phyloP scores from a whole-genome alignment of 2,797 vertebrate species.

The Halcyon badia region DNA sequence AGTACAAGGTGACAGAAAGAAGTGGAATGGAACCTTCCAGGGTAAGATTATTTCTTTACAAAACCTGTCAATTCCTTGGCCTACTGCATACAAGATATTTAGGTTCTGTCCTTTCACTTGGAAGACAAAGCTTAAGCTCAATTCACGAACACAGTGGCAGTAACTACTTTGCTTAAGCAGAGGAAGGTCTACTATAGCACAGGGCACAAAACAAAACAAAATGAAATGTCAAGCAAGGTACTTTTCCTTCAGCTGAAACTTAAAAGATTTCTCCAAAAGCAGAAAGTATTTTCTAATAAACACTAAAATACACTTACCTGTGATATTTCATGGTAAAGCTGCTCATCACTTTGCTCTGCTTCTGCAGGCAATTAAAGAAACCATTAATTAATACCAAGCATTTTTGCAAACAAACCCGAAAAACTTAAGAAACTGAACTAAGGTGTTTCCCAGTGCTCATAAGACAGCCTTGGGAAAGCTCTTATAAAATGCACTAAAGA shows the following conservation, averaged over 20 bases:
- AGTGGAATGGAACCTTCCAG: neutral
- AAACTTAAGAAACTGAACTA: neutral
- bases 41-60: neutral
- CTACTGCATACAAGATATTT: neutral
- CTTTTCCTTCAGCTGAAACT: neutral
- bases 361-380: constrained; percentile 79
- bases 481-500: neutral
- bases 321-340: constrained; percentile 95
- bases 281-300: neutral
- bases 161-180: neutral
- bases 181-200: neutral
- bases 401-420: neutral
- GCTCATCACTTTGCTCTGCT: constrained; percentile 95
- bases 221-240: neutral
- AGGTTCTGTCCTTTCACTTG: neutral
- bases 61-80: neutral
- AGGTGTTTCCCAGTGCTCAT: neutral
- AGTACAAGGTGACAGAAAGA: neutral
- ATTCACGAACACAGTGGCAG: neutral
- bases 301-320: constrained; percentile 83
- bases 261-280: neutral
- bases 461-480: neutral
- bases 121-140: neutral
- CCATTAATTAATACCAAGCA: neutral
- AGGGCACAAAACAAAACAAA: neutral